Evolutionary conservation across 2,888 invertebrate species (phyloP).

Genomic region (Taphrorychus bicolor): DNA sequence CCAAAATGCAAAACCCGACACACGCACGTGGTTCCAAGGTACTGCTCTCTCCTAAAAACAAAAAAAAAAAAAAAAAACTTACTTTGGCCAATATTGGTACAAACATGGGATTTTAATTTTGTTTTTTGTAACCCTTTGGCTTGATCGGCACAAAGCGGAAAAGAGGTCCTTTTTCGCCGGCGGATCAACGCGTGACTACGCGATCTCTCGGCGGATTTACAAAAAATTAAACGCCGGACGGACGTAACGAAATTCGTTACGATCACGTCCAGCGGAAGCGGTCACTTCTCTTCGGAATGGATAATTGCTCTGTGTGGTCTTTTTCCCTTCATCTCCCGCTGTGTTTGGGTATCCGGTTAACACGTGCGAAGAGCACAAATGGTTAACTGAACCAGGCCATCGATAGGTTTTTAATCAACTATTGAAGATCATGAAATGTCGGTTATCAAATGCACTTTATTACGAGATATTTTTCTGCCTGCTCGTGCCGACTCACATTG

Average conservation of each 20-base stretch:
- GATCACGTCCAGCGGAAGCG: slow-evolving; percentile 34
- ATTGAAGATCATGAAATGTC: not conserved
- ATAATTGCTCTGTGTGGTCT: slow-evolving; percentile 24
- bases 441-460: not conserved
- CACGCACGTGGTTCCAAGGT: not conserved
- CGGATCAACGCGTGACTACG: slow-evolving; percentile 9
- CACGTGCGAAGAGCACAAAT: slow-evolving; percentile 28
- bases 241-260: slow-evolving; percentile 24
- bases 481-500: not conserved
- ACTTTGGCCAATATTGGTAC: too few relatives aligned
- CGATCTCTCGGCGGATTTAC: slow-evolving; percentile 22
- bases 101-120: too few relatives aligned
- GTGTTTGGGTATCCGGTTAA: slow-evolving; percentile 22
- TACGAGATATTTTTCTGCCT: not conserved
- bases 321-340: slow-evolving; percentile 10
- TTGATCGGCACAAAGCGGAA: not conserved
- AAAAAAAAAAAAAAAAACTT: too few relatives aligned
- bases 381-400: too few relatives aligned
- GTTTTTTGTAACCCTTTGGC: not conserved
- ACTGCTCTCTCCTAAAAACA: too few relatives aligned
- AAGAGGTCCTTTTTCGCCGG: not conserved
- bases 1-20: not conserved
- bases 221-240: not conserved
- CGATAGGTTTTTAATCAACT: not conserved
- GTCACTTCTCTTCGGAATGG: slow-evolving; percentile 26